Evolutionary conservation across 2,888 invertebrate genomes (phyloP).

Genomic region (Patella pellucida): DNA sequence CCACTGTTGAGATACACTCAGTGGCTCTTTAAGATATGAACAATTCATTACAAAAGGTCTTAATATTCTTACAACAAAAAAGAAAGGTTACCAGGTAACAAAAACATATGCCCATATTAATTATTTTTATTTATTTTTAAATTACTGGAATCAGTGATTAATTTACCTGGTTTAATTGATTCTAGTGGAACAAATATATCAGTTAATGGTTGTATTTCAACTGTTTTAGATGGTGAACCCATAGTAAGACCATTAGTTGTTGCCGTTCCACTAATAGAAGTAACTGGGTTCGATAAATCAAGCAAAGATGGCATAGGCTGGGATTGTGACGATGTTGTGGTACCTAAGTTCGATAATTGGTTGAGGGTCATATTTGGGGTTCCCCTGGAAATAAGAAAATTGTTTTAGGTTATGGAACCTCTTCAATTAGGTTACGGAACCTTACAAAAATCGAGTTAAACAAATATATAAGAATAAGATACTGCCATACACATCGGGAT

Average conservation of each 20-base stretch:
- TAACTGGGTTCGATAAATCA: constrained; percentile 20
- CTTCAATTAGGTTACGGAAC: constrained; percentile 25
- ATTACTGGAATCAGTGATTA: no score
- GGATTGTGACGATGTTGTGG: background rate
- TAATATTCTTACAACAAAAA: no score
- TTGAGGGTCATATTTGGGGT: no score
- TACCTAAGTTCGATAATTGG: background rate
- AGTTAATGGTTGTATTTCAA: constrained; percentile 75
- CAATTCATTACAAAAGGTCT: no score
- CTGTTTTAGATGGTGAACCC: constrained; percentile 52
- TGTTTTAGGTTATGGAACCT: constrained; percentile 13
- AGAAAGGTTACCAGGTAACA: no score
- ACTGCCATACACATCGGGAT: no score
- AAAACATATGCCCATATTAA: no score
- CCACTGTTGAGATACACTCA: no score
- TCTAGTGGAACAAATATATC: constrained; percentile 84
- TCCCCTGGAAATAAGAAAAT: no score
- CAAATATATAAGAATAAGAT: no score
- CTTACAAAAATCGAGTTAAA: background rate
- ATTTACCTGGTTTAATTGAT: constrained; percentile 80
- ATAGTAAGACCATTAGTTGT: constrained; percentile 31
- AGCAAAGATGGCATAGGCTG: constrained; percentile 12
- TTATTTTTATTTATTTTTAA: no score
- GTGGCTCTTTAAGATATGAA: no score
- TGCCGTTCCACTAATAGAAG: constrained; percentile 27